Evolutionary conservation across 1,140 invertebrate species (phyloP).

Genomic region (Chionoecetes opilio): DNA sequence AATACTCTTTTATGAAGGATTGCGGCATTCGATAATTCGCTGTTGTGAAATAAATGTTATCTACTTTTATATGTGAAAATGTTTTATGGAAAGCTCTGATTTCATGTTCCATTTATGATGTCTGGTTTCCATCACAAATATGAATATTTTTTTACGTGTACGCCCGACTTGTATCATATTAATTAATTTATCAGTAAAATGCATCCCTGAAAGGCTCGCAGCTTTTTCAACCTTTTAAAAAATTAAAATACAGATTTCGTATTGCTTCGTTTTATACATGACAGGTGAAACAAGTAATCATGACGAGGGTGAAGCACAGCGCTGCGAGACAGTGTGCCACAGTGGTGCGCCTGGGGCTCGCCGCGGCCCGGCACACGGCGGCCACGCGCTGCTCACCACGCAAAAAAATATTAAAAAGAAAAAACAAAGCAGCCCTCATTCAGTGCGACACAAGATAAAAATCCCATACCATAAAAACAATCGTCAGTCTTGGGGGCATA

Average conservation of each 20-base stretch:
- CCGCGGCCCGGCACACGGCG: background rate
- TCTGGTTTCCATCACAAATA: constrained; percentile 19
- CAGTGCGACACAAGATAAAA: constrained; percentile 65
- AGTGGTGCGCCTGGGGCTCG: background rate
- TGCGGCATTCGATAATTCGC: constrained; percentile 1
- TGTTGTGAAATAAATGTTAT: constrained; percentile 16
- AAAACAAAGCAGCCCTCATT: constrained; percentile 2
- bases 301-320: background rate
- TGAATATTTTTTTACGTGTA: background rate
- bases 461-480: constrained; percentile 68
- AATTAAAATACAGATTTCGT: background rate
- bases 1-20: constrained; percentile 3
- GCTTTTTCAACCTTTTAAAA: background rate
- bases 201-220: background rate
- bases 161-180: constrained; percentile 27
- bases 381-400: background rate
- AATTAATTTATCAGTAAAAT: constrained; percentile 32
- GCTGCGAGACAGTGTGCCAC: background rate
- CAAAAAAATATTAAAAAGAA: background rate
- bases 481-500: constrained; percentile 67
- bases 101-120: constrained; percentile 30
- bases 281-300: background rate
- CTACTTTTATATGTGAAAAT: constrained; percentile 10
- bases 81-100: background rate
- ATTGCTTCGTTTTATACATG: background rate